Base-by-base conservation (phyloP, 2,888 invertebrate species). In the Cabera pusaria region DNA sequence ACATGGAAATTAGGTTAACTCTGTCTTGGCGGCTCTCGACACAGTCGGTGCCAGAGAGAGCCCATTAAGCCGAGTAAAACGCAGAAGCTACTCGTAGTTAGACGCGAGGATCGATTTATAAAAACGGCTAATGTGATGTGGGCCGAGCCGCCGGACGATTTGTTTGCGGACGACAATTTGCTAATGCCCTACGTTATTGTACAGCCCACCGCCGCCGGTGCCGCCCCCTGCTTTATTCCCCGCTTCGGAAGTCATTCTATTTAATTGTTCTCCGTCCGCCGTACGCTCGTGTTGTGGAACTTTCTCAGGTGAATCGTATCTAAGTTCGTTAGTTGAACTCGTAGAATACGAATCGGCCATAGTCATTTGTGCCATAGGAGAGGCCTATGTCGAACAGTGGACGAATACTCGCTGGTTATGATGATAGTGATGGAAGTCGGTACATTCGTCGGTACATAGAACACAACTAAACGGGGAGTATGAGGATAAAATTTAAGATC, bases 171-270 rank as follows among this genome's bases (percentile, higher is more conserved):
- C 16, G 21, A 39, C 46, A 35, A 41, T 41, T 24, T 10, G 27
- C 31, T 38, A 38, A 43, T 38, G 33, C 16, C 32, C 11, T 9
- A 17, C 23, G 16, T 22, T 2, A 10, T 27, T 19, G 10, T 14
- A 14, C 14, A 2, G 14, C 52, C 58, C 56, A 58, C 60, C 60
- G 56, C 52, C 58, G 50, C 49, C 11, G 11, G 7, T 8, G 8
- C 14, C 37, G 6, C 10, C 24, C 37, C n/a, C 12, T 23, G 20
- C 20, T 31, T 31, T 10, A 16, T 25, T 14, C 11, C 16, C 3
- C 21, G 31, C 7, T 14, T 20, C 24, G 20, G 21, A 16, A 31
- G 29, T 31, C 25, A 11, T 25, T 25, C 24, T 2, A 21, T 8
- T 5, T 21, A 12, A 21, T 22, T 22, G 21, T 31, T 22, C 22